Evolutionary conservation across 2,113 vertebrate species (phyloP), one percentile per base, ranked within the genome.

Genomic region (Xerus inauris): DNA sequence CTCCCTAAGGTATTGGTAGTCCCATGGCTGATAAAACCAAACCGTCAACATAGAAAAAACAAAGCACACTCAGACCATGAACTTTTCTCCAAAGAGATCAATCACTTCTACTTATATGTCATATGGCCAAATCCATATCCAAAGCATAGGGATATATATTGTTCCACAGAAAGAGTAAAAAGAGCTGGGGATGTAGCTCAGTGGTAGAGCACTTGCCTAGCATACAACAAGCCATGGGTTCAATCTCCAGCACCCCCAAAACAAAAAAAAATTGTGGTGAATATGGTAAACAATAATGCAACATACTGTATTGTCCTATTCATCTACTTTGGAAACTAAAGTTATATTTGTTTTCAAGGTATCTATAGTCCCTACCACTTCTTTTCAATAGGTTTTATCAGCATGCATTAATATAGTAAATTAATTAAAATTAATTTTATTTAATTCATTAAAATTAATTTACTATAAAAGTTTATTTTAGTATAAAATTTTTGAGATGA

Each of bases 101-200:
- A 5, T 71, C 35, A 96, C 6, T 91, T 94, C 76, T 91, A 87
- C 35, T 76, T 87, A 82, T 5, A 92, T 85, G 64, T 85, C 62
- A 77, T 64, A 82, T 42, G 16, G 4, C 16, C 40, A 26, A 81
- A 47, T 4, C 69, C 88, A 67, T 79, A 84, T 77, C 35, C 12
- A 59, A 11, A 28, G 38, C 38, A 89, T 35, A 59, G 12, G 67
- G 35, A 67, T 64, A 2, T 73, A 10, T 40, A 26, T 67, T 89
- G 47, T 59, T 67, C 54, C 9, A 80, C 4, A 89, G 32, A 57
- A 6, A 83, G 59, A 65, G 9, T 13, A 32, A 42, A 85, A 17
- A n/a, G 26, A 26, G 57, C 57, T 59, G 57, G 57, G 54, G 57
- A 59, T 59, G 2, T 59, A 59, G 57, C 22, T 59, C 24, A 59